phyloP scores from a whole-genome alignment of 2,797 vertebrate genomes.

The Cercopithecus neglectus region DNA sequence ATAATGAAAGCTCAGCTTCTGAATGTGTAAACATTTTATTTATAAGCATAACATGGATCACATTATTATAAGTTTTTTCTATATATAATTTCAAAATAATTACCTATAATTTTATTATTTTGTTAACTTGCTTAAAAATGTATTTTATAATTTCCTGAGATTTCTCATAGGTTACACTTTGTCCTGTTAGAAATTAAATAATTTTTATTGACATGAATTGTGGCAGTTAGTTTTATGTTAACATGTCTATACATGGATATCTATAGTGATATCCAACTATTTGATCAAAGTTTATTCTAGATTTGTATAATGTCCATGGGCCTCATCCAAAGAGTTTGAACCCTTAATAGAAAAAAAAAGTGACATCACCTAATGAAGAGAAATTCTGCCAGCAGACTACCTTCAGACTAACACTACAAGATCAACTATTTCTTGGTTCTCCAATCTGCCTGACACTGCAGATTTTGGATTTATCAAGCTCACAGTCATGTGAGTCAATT shows the following conservation, averaged over 20 bases:
- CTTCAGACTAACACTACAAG: not conserved
- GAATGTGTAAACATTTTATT: not conserved
- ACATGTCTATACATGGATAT: not conserved
- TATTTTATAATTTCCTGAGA: not conserved
- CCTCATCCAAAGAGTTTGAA: not conserved
- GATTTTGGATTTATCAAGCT: not conserved
- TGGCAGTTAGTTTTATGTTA: not conserved
- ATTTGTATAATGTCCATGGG: not conserved
- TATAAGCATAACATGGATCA: not conserved
- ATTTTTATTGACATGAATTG: not conserved
- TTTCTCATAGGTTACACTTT: not conserved
- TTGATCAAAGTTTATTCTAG: not conserved
- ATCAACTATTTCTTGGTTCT: not conserved
- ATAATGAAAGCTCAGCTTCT: not conserved
- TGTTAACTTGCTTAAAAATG: not conserved
- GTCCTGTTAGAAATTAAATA: not conserved
- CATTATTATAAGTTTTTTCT: not conserved
- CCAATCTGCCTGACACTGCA: not conserved
- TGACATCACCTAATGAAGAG: not conserved
- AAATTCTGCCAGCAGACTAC: not conserved
- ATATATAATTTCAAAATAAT: not conserved
- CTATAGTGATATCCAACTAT: not conserved
- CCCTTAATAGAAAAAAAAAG: fast-evolving
- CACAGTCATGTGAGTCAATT: not conserved
- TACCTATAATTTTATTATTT: not conserved